phyloP scores from a whole-genome alignment of 2,113 vertebrate genomes.

The Urocitellus parryii region DNA sequence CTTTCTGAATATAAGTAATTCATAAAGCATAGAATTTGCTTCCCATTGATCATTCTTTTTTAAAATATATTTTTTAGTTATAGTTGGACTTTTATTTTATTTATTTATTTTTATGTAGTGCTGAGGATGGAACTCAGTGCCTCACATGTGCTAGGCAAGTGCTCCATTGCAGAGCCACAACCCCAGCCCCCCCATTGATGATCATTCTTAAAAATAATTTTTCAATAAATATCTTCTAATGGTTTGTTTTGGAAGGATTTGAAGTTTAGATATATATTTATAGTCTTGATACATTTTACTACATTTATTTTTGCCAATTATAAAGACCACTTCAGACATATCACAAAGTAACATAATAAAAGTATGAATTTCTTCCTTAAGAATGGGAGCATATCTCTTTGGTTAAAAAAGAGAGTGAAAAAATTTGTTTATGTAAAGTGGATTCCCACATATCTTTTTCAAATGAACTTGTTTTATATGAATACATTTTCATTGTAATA shows the following conservation, averaged over 20 bases:
- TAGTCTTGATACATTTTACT: no score
- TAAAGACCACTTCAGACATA: background rate
- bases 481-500: background rate
- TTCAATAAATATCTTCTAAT: background rate
- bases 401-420: background rate
- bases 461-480: background rate
- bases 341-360: background rate
- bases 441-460: background rate
- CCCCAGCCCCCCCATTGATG: no score
- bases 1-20: background rate
- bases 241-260: background rate
- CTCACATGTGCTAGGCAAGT: no score
- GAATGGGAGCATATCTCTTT: background rate
- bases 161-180: no score
- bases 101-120: no score
- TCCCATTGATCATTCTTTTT: background rate
- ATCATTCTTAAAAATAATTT: background rate
- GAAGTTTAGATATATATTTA: background rate
- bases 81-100: no score
- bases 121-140: no score
- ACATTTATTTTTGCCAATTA: background rate
- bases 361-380: background rate
- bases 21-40: background rate
- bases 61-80: no score
- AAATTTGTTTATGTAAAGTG: background rate